phyloP scores from a whole-genome alignment of 2,113 vertebrate genomes.

The Calyptommatus sinebrachiatus region DNA sequence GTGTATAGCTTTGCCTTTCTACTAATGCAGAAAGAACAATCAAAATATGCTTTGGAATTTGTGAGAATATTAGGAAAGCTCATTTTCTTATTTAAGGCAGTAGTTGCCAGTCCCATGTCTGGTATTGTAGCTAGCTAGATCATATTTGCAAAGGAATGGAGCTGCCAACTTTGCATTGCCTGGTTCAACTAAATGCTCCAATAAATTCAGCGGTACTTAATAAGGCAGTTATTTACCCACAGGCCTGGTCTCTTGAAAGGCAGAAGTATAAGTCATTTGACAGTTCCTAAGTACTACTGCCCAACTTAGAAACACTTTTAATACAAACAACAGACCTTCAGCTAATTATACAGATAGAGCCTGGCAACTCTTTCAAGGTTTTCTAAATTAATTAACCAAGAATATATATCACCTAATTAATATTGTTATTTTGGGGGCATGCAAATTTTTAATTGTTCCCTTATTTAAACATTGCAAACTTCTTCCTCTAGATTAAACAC shows the following conservation, averaged over 20 bases:
- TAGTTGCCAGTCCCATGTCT: slow-evolving; percentile 11
- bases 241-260: slow-evolving; percentile 14
- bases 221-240: not conserved
- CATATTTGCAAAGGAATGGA: slow-evolving; percentile 22
- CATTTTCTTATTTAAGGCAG: not conserved
- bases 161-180: not conserved
- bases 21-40: not conserved
- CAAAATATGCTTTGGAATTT: not conserved
- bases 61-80: not conserved
- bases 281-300: slow-evolving; percentile 20
- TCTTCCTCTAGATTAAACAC: slow-evolving; percentile 28
- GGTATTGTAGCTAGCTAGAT: slow-evolving; percentile 25
- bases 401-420: slow-evolving; percentile 1
- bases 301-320: not conserved
- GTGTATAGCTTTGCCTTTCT: not conserved
- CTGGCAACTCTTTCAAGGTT: not conserved
- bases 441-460: not conserved
- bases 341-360: not conserved
- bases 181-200: slow-evolving; percentile 18
- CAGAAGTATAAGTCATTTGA: not conserved
- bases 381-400: slow-evolving; percentile 20
- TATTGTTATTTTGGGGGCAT: slow-evolving; percentile 8
- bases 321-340: not conserved
- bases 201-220: slow-evolving; percentile 25
- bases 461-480: slow-evolving; percentile 28